A percentile compares a stretch with the other conserved stretches of the same genome.
These are phyloP conservation scores for Monarcha castaneiventris DNA, from an alignment of 2,113 vertebrate species.

Conservation along the genomic window DNA sequence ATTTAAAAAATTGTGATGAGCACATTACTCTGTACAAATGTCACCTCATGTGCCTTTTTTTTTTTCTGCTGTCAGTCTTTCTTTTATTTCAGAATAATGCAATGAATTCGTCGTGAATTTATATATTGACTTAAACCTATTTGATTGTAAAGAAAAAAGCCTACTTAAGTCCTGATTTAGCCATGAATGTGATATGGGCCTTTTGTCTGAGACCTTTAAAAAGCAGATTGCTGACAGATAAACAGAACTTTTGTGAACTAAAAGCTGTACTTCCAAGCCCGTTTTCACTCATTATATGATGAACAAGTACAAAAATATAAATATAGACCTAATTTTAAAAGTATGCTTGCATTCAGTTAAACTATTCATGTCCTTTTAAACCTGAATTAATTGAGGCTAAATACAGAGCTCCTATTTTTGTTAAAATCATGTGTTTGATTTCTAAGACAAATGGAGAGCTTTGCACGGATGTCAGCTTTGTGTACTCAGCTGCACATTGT, in stretches of 20 bases:
- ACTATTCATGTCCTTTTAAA: background rate
- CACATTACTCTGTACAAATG: background rate
- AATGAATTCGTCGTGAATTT: background rate
- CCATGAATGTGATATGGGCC: background rate
- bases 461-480: background rate
- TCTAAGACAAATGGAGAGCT: background rate
- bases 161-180: background rate
- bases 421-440: background rate
- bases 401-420: background rate
- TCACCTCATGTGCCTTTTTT: rapidly evolving
- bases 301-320: background rate
- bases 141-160: background rate
- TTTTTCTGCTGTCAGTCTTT: background rate
- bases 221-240: background rate
- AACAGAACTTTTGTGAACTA: background rate
- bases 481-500: background rate
- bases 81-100: background rate
- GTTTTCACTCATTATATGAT: background rate
- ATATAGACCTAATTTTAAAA: background rate
- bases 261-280: background rate
- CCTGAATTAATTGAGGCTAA: background rate
- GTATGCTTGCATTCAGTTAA: background rate
- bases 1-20: background rate
- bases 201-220: background rate
- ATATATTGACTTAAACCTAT: background rate